These are phyloP conservation scores for Lota lota DNA, from an alignment of 2,113 vertebrate genomes.

Conservation along the genomic window DNA sequence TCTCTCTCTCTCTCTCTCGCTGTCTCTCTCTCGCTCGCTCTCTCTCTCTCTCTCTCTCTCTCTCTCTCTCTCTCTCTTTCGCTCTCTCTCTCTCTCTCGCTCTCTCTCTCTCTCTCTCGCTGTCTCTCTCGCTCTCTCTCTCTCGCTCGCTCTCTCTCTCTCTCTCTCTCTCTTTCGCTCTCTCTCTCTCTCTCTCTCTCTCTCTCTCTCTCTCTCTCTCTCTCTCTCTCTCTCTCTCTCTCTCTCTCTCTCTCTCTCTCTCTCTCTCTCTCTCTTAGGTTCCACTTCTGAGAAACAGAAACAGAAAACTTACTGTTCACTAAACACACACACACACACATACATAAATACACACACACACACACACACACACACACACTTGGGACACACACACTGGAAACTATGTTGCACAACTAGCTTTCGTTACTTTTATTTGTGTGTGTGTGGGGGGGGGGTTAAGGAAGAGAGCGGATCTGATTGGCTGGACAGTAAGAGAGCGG, in stretches of 20 bases:
- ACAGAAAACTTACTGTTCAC: slow-evolving; percentile 33
- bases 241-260: not conserved
- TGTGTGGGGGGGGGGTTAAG: not conserved
- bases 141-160: no score
- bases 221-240: not conserved
- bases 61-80: no score
- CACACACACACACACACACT: slow-evolving; percentile 15
- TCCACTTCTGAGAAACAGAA: slow-evolving; percentile 25
- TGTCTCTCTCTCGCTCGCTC: no score
- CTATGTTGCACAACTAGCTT: no score
- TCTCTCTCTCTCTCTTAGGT: not conserved
- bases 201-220: no score
- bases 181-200: no score
- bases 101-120: not conserved
- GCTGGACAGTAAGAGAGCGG: not conserved
- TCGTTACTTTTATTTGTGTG: not conserved
- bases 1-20: not conserved
- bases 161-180: no score
- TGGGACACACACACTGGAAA: not conserved
- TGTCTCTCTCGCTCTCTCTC: no score
- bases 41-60: no score
- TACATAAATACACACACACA: slow-evolving; percentile 23
- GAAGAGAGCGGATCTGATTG: not conserved
- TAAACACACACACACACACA: slow-evolving; percentile 18
- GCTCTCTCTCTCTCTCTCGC: no score